Base-by-base conservation (phyloP, 2,113 vertebrate genomes). In the Heloderma charlesbogerti region DNA sequence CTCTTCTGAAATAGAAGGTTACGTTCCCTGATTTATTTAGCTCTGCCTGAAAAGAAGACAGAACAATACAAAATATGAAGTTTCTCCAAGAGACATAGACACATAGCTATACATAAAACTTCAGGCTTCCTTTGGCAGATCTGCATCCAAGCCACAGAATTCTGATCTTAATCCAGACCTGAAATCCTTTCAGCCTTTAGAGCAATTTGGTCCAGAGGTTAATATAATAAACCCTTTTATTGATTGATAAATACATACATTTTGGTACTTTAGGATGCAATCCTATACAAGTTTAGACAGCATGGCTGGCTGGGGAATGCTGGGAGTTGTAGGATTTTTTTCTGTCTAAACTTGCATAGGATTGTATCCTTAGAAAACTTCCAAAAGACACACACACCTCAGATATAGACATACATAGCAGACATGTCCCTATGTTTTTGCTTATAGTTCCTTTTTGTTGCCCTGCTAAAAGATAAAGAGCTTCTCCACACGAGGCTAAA, bases 51-150 rank as follows among this genome's bases (percentile, higher is more conserved):
- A 34, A 89, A 92, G 40, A 37, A 91, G 90, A 54, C 0, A 12
- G 1, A 74, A 0, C 27, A 1, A 31, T 0, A 1, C 71, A 54
- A 45, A 92, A 69, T 22, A 78, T 80, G 60, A 51, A n/a, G 9
- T 40, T 91, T 89, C 90, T 63, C 40, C 60, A 10, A 0, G 0
- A 71, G 57, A 69, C 29, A 84, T 84, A 6, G 15, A 9, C 22
- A 1, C 74, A 13, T 72, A 51, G 69, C 63, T 92, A 90, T 71
- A 63, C 91, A 81, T 25, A 84, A 84, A 88, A 71, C 71, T n/a
- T 15, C 88, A 84, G 34, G 25, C 63, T 85, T 92, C 80, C 51
- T 93, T 89, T 94, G 20, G 37, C n/a, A 18, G 27, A 40, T 51
- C 31, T 31, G n/a, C 72, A 40, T 20, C 51, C 15, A 81, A 77